A percentile compares a stretch with the other conserved stretches of the same genome.
Conservation (phyloP, 2,113 vertebrate species). For the Leiothrix lutea region DNA sequence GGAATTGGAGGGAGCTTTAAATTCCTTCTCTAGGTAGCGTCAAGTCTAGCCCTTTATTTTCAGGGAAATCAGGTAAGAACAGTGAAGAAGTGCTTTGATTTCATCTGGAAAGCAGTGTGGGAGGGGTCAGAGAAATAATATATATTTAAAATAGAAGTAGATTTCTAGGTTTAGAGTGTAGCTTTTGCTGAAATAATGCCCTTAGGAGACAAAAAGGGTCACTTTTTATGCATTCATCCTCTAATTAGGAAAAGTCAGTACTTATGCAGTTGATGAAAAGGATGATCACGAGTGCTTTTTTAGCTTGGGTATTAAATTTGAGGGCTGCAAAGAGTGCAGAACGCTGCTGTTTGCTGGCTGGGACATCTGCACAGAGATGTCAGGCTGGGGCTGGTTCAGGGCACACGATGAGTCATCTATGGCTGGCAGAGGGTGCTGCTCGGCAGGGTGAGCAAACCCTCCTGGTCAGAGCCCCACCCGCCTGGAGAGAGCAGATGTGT, state of each 20-base stretch:
- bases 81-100: background rate
- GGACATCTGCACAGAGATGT: background rate
- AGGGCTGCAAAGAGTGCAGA: background rate
- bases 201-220: background rate
- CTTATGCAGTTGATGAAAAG: background rate
- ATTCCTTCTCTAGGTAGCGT: background rate
- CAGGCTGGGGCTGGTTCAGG: background rate
- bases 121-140: background rate
- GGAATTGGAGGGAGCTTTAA: background rate
- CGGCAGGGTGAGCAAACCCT: background rate
- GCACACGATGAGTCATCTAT: background rate
- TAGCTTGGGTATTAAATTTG: background rate
- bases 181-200: background rate
- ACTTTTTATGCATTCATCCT: background rate
- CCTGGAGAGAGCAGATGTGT: background rate
- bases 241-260: background rate
- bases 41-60: background rate
- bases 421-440: background rate
- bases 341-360: rapidly evolving
- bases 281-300: background rate
- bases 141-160: background rate
- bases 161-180: background rate
- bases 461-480: rapidly evolving
- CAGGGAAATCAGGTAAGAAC: background rate
- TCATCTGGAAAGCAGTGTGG: background rate